Evolutionary conservation across 1,140 invertebrate genomes (phyloP).

Genomic region (Euwallacea fornicatus): DNA sequence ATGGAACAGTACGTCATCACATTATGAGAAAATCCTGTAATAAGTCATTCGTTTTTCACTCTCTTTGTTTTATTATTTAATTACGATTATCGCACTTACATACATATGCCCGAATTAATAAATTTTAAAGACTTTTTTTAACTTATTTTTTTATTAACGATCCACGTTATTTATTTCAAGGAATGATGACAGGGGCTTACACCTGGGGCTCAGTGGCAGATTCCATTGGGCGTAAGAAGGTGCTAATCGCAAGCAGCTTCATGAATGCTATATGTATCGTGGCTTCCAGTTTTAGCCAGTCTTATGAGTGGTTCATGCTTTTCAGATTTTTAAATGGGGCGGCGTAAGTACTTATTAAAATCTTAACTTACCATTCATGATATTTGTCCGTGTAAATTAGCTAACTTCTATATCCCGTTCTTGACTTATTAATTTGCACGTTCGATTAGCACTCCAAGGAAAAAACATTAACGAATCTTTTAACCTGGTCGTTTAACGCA

Average conservation of each 20-base stretch:
- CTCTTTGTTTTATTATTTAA: no score
- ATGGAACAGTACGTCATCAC: no score
- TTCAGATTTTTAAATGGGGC: conserved; percentile 89
- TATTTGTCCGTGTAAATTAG: conserved; percentile 12
- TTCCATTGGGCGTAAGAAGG: conserved; percentile 78
- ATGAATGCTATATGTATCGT: conserved; percentile 88
- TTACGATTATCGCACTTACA: no score
- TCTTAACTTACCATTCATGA: conserved; percentile 7
- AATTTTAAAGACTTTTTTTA: no score
- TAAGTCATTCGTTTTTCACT: no score
- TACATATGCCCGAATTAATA: neutral
- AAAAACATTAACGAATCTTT: no score
- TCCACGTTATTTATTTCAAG: conserved; percentile 8
- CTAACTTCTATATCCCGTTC: conserved; percentile 1
- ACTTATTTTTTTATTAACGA: neutral
- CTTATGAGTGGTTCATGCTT: conserved; percentile 83
- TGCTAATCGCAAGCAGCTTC: conserved; percentile 84
- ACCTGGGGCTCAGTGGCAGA: conserved; percentile 90
- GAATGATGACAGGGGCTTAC: conserved; percentile 93
- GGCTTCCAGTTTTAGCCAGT: conserved; percentile 83
- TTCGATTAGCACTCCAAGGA: neutral
- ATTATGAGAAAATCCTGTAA: no score
- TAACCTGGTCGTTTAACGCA: no score
- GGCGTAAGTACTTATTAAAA: conserved; percentile 70
- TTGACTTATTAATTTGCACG: conserved; percentile 17